Evolutionary conservation across 2,888 invertebrate species (phyloP).

Genomic region (Margaritifera margaritifera): DNA sequence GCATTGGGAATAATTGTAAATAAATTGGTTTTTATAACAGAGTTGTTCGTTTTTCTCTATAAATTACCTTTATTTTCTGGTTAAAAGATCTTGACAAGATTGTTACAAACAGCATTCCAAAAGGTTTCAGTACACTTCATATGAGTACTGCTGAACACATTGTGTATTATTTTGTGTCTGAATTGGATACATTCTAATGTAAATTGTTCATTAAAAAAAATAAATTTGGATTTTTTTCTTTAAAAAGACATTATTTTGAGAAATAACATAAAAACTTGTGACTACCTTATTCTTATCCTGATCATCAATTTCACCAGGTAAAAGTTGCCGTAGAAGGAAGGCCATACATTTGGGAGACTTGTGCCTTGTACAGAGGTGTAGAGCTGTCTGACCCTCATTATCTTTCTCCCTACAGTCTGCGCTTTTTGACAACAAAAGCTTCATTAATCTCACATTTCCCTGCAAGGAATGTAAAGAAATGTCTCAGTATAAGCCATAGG

Average conservation of each 20-base stretch:
- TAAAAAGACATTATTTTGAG: not conserved
- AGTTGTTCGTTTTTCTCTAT: too few relatives aligned
- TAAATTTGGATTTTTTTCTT: not conserved
- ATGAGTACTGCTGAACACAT: not conserved
- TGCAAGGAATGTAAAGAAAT: slow-evolving; percentile 26
- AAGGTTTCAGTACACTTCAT: not conserved
- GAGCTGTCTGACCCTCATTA: slow-evolving; percentile 70
- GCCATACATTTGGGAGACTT: slow-evolving; percentile 71
- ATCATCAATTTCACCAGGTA: slow-evolving; percentile 71
- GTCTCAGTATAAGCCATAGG: not conserved
- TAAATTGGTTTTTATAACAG: too few relatives aligned
- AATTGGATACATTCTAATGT: not conserved
- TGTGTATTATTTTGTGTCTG: not conserved
- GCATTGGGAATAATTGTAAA: too few relatives aligned
- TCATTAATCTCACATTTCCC: slow-evolving; percentile 69
- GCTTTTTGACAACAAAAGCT: slow-evolving; percentile 67
- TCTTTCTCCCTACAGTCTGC: slow-evolving; percentile 70
- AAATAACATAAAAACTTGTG: not conserved
- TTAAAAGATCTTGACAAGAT: not conserved
- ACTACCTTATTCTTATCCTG: slow-evolving; percentile 72
- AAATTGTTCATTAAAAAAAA: not conserved
- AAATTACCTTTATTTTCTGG: too few relatives aligned
- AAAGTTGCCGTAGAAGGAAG: slow-evolving; percentile 68
- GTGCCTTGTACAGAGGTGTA: slow-evolving; percentile 71
- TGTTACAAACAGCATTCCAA: not conserved